Evolutionary conservation across 2,797 vertebrate species (phyloP), one percentile per base, ranked within the genome.

Genomic region (Lepidocolaptes lacrymiger): DNA sequence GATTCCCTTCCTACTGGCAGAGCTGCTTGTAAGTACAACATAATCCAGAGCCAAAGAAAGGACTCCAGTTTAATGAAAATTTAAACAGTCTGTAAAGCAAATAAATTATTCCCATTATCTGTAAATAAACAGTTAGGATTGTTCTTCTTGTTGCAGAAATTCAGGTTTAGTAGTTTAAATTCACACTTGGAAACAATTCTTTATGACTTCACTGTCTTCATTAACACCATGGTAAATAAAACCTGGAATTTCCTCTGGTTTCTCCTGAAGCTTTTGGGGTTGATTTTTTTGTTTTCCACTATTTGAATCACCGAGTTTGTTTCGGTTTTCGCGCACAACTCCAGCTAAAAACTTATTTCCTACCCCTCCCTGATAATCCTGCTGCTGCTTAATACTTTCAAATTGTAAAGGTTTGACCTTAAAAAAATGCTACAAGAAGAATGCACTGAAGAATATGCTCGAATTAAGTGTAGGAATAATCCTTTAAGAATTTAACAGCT

Each of bases 181-280:
- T 77, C 58, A 93, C 64, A 76, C n/a, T 74, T 17, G 14, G 84
- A 92, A 93, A 88, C 32, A 91, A 88, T 19, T 64, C 36, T 76
- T 91, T 43, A 34, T 88, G 94, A 86, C 59, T 95, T 87, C 82
- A 54, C 52, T 62, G 32, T 74, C 75, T 93, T 93, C 69, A 94
- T 91, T 93, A 95, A 64, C 43, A 48, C 22, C 21, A 27, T 13
- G 51, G 58, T 85, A 96, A 95, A 91, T 95, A 95, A 95, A 94
- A 89, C 28, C 8, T 43, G 24, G 56, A 71, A 54, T 91, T 86
- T 88, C 41, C 41, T 88, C n/a, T 28, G n/a, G 24, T 41, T 76
- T 4, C 34, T 74, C 63, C 44, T 48, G 51, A 86, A 54, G 15
- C 39, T 43, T 49, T 88, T 52, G 32, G 51, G 17, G 22, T 24